These are phyloP conservation scores for Heliornis fulica DNA, from an alignment of 2,113 vertebrate genomes.

Conservation along the genomic window DNA sequence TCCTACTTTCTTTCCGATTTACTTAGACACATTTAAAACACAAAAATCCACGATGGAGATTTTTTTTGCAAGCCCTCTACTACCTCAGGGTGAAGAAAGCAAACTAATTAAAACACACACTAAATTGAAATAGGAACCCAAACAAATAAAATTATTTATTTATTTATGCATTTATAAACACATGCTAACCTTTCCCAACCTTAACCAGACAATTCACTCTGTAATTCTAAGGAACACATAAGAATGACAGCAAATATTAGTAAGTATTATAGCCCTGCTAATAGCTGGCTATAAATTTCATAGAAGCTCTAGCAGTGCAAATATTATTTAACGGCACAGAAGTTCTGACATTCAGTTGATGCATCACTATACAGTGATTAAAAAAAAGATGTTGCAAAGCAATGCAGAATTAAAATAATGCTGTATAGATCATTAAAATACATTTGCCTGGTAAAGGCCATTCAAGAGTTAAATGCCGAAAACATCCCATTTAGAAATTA, in stretches of 20 bases:
- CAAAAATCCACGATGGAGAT: fast-evolving
- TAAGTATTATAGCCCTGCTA: neutral
- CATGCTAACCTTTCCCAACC: neutral
- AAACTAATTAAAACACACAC: neutral
- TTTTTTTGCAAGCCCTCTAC: neutral
- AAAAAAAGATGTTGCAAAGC: neutral
- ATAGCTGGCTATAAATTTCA: neutral
- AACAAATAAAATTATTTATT: too few species aligned
- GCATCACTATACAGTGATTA: neutral
- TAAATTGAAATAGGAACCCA: neutral
- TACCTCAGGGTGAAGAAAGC: neutral
- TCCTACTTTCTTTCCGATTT: neutral
- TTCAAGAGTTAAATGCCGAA: neutral
- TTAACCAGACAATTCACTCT: neutral
- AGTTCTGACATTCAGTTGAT: neutral
- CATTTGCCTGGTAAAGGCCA: neutral
- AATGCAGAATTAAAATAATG: neutral
- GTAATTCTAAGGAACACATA: neutral
- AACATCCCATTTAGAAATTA: neutral
- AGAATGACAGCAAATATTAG: neutral
- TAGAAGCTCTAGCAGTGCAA: neutral
- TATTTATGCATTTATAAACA: neutral
- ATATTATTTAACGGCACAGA: neutral
- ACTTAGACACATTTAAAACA: neutral
- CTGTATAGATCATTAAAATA: neutral